phyloP scores from a whole-genome alignment of 2,113 vertebrate genomes.

The Glareola pratincola region DNA sequence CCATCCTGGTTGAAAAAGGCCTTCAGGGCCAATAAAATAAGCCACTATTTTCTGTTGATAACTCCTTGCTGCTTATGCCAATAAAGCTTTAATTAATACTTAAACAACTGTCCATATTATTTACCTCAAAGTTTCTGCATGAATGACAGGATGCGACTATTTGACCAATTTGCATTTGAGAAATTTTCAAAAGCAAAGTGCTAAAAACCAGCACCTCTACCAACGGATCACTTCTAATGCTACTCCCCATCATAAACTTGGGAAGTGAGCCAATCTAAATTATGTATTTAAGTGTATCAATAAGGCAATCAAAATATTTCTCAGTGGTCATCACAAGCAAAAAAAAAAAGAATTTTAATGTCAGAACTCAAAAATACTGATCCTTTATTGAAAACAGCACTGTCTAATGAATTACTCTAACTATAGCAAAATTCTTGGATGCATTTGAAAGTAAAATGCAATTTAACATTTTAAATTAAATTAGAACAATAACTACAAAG shows the following conservation, averaged over 20 bases:
- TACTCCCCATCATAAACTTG: neutral
- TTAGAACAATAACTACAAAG: neutral
- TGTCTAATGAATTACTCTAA: neutral
- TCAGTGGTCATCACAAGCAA: neutral
- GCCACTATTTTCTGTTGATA: neutral
- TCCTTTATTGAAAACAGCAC: neutral
- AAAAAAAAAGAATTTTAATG: neutral
- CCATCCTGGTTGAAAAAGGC: neutral
- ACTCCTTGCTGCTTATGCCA: neutral
- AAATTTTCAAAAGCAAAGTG: neutral
- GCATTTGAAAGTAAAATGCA: neutral
- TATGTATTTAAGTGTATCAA: neutral
- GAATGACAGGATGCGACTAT: neutral
- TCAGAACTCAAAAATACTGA: neutral
- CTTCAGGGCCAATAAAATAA: neutral
- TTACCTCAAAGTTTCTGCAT: neutral
- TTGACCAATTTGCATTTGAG: neutral
- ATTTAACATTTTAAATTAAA: neutral
- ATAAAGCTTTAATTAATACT: neutral
- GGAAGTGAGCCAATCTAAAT: neutral
- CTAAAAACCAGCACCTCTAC: neutral
- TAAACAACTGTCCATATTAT: neutral
- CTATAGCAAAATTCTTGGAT: neutral
- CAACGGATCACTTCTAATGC: neutral
- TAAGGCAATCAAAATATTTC: neutral